phyloP scores from a whole-genome alignment of 2,113 vertebrate species.

The Megaptera novaeangliae region DNA sequence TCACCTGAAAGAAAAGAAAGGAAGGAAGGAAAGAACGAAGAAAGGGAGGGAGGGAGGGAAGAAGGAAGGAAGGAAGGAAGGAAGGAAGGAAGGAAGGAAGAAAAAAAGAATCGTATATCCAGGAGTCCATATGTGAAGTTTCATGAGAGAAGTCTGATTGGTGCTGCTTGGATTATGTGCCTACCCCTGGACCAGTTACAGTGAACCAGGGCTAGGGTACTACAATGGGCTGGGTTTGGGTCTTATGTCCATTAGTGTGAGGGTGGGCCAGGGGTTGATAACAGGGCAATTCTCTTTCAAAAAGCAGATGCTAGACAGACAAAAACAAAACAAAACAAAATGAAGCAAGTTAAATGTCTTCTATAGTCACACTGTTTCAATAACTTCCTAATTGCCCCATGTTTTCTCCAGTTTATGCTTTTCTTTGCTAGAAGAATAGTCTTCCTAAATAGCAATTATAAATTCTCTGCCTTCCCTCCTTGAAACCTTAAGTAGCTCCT shows the following conservation, averaged over 20 bases:
- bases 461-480: background rate
- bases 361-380: background rate
- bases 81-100: background rate
- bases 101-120: background rate
- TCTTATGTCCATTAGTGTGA: background rate
- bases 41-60: background rate
- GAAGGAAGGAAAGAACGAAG: background rate
- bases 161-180: background rate
- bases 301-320: background rate
- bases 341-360: background rate
- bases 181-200: background rate
- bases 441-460: background rate
- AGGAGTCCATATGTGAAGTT: background rate
- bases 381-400: background rate
- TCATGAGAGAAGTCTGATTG: background rate
- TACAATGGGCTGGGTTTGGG: background rate
- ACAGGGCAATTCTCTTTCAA: background rate
- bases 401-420: background rate
- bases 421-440: background rate
- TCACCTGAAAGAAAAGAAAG: background rate
- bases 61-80: background rate
- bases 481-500: background rate
- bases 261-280: background rate
- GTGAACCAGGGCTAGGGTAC: background rate
- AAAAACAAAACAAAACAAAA: background rate